Evolutionary conservation across 53 echinoderm and acorn worm genomes (phyloP).

Genomic region (Antedon mediterranea): DNA sequence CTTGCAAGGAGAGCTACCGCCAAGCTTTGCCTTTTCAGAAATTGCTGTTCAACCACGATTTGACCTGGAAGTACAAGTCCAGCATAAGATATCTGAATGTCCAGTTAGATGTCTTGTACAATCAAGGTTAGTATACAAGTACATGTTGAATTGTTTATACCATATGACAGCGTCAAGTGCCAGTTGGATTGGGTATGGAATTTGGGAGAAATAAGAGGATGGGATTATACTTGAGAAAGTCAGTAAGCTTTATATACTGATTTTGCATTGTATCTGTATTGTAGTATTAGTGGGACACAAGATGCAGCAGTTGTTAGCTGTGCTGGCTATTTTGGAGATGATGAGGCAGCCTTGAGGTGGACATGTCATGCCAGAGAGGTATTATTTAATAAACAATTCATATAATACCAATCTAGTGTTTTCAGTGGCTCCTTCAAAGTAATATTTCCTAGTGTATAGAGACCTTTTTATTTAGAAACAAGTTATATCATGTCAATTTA

Average conservation of each 20-base stretch:
- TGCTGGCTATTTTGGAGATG: slow-evolving; percentile 98
- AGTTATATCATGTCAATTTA: too few relatives aligned
- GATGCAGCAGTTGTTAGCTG: slow-evolving; percentile 82
- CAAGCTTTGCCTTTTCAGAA: slow-evolving; percentile 48
- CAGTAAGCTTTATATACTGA: too few relatives aligned
- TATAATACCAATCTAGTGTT: too few relatives aligned
- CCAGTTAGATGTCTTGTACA: slow-evolving; percentile 76
- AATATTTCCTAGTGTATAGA: too few relatives aligned
- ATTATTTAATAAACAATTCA: background rate
- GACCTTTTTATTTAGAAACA: too few relatives aligned
- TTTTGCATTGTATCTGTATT: too few relatives aligned
- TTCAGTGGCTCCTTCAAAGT: too few relatives aligned
- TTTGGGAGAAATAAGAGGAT: too few relatives aligned
- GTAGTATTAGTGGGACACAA: slow-evolving; percentile 41
- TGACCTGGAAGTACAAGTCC: slow-evolving; percentile 52
- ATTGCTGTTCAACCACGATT: slow-evolving; percentile 54
- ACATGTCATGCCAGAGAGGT: slow-evolving; percentile 86
- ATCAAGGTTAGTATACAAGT: slow-evolving; percentile 79
- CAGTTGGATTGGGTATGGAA: too few relatives aligned
- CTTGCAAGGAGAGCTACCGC: slow-evolving; percentile 4
- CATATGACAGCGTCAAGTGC: too few relatives aligned
- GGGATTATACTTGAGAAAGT: too few relatives aligned
- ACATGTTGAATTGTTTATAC: too few relatives aligned
- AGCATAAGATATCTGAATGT: slow-evolving; percentile 78
- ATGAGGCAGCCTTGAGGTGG: slow-evolving; percentile 80